Conservation (phyloP, 2,113 vertebrate genomes). For the Chrysemys picta region DNA sequence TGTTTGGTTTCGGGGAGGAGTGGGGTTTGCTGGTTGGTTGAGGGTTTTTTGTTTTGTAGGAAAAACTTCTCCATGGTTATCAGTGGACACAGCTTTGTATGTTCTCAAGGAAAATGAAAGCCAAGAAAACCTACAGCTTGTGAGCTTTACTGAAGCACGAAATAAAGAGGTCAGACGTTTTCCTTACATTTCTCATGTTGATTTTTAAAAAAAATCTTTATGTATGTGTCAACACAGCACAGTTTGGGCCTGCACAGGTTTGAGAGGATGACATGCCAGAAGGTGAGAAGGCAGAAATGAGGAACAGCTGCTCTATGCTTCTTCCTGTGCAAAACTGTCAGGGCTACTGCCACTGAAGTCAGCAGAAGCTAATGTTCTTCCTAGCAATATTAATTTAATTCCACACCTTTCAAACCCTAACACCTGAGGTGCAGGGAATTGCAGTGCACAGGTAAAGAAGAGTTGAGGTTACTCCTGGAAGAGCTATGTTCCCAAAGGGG, state of each 20-base stretch:
- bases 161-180: conserved; percentile 84
- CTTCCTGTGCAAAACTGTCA: background rate
- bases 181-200: conserved; percentile 11
- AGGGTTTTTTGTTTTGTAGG: conserved; percentile 69
- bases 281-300: background rate
- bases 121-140: conserved; percentile 82
- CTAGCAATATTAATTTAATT: background rate
- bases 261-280: background rate
- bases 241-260: background rate
- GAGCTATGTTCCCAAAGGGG: background rate
- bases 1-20: background rate
- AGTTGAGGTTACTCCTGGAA: background rate
- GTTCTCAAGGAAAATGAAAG: conserved; percentile 83
- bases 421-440: background rate
- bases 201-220: background rate
- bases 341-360: background rate
- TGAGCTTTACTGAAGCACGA: conserved; percentile 87
- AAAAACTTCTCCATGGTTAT: conserved; percentile 83
- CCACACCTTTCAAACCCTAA: background rate
- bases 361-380: background rate
- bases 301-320: background rate
- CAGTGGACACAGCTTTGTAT: conserved; percentile 89
- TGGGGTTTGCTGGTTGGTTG: background rate
- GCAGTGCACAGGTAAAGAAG: background rate
- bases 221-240: background rate